These are phyloP conservation scores for Agrotis exclamationis DNA, from an alignment of 2,888 invertebrate genomes.

Conservation along the genomic window DNA sequence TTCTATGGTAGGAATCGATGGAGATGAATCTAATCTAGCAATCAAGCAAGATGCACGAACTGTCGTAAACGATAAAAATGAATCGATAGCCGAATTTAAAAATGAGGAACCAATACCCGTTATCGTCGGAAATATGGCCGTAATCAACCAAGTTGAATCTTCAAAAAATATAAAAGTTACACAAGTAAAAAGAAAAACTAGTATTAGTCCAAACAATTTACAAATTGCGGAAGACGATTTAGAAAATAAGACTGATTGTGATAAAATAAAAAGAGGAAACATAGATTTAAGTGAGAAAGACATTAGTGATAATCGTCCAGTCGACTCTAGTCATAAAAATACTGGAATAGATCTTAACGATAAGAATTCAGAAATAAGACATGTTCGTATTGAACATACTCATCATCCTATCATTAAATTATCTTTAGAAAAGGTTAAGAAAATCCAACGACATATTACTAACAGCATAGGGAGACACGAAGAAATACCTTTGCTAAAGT, in stretches of 20 bases:
- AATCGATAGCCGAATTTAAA: neutral
- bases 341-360: neutral
- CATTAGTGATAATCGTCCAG: constrained; percentile 39
- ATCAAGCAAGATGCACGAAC: too few species aligned
- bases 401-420: constrained; percentile 60
- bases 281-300: constrained; percentile 39
- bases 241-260: constrained; percentile 17
- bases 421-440: constrained; percentile 21
- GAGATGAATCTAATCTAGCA: neutral
- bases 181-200: neutral
- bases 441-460: constrained; percentile 57
- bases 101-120: too few species aligned
- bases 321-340: neutral
- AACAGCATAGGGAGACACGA: constrained; percentile 61
- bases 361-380: constrained; percentile 14
- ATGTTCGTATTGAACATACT: constrained; percentile 59
- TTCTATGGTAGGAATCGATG: neutral
- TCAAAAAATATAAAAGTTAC: neutral
- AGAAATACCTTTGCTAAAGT: constrained; percentile 74
- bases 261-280: neutral
- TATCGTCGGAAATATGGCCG: too few species aligned
- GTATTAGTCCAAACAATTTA: neutral
- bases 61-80: too few species aligned
- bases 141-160: neutral
- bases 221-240: neutral